Evolutionary conservation across 2,797 vertebrate species (phyloP), one percentile per base, ranked within the genome.

Genomic region (Bryconaethiops microstoma): DNA sequence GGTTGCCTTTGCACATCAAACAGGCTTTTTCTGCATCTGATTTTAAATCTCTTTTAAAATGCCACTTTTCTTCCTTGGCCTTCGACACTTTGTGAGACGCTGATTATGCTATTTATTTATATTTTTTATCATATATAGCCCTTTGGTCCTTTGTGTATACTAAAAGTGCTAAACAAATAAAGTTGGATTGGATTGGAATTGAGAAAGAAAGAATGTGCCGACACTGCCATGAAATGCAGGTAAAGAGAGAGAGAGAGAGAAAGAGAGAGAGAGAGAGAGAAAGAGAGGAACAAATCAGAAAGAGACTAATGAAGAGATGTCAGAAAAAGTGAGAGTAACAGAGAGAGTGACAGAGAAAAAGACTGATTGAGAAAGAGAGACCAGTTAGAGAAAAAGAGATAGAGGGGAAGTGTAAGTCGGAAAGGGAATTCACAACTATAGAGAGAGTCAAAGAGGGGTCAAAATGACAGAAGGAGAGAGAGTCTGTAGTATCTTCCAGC

Each of bases 141-240:
- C 35, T 35, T 35, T 35, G 35, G 35, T 35, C 35, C 35, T 35
- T 35, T 35, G 35, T 35, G 35, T 2, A 2, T 35, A 35, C 35
- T 35, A 35, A 35, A 35, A 35, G 35, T 35, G 35, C 35, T 35
- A 3, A 35, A 35, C 35, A 35, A 35, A 35, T 35, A 35, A 35
- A 35, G 35, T 35, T 35, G 35, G 35, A 35, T 35, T 35, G 35
- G 35, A 35, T 35, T 35, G 29, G 29, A 29, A n/a, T n/a, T 1
- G 19, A 54, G 62, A 54, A 29, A 77, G 76, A 55, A 50, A 68
- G 62, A 35, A 29, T 65, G 29, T 52, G 29, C 40, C 55, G 19
- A 83, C 25, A 39, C 76, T 74, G 85, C 62, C 57, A 55, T n/a
- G 40, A 40, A 74, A 74, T 59, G 40, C 17, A 55, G 54, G 42